Evolutionary conservation across 1,140 invertebrate species (phyloP).

Genomic region (Achatina immaculata): DNA sequence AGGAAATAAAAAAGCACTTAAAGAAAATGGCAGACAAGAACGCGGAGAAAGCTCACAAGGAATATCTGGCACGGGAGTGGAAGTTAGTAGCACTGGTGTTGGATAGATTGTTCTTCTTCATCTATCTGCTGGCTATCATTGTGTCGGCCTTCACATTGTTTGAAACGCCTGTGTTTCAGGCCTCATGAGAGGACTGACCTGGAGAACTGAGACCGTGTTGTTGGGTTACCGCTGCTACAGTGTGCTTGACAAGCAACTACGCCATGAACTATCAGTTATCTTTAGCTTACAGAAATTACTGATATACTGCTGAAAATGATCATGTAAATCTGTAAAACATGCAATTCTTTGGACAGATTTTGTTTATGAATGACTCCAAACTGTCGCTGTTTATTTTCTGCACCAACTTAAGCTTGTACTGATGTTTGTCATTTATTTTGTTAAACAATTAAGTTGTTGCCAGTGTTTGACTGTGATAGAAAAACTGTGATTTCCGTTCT

Average conservation of each 20-base stretch:
- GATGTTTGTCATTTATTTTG: no score
- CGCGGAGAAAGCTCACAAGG: conserved; percentile 56
- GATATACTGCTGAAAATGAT: no score
- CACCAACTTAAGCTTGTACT: no score
- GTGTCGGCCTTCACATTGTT: conserved; percentile 67
- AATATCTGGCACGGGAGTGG: conserved; percentile 67
- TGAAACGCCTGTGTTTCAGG: conserved; percentile 48
- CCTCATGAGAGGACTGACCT: not conserved
- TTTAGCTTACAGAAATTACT: no score
- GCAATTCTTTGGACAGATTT: no score
- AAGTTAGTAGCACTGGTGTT: conserved; percentile 67
- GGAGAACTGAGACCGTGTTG: conserved; percentile 28
- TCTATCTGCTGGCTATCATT: conserved; percentile 65
- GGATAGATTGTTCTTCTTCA: conserved; percentile 69
- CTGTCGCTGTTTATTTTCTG: no score
- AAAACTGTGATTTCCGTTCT: no score
- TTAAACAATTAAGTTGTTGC: no score
- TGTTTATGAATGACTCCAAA: no score
- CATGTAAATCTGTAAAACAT: no score
- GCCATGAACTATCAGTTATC: not conserved
- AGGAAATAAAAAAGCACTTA: conserved; percentile 61
- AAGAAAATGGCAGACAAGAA: conserved; percentile 53
- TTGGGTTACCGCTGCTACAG: not conserved
- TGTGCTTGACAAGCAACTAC: not conserved
- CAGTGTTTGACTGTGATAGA: no score